Conservation (phyloP, 2,888 invertebrate species). For the Dione juno region DNA sequence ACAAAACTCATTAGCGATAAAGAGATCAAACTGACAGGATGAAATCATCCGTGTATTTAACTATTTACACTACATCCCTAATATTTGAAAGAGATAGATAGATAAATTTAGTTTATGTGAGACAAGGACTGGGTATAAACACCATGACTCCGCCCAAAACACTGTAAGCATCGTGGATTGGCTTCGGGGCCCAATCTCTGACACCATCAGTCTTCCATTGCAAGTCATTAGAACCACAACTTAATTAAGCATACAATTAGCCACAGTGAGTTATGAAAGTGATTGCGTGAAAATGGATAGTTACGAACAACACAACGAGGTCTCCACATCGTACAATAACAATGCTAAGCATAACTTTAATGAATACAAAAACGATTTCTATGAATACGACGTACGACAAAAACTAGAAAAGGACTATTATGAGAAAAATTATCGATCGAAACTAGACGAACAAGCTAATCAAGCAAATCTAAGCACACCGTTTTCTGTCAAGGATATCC, state of each 20-base stretch:
- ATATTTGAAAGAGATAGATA: slow-evolving; percentile 51
- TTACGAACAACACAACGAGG: slow-evolving; percentile 73
- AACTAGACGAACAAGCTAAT: slow-evolving; percentile 58
- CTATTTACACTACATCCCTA: slow-evolving; percentile 63
- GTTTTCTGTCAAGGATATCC: slow-evolving; percentile 76
- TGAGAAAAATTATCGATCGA: slow-evolving; percentile 58
- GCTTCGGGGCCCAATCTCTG: slow-evolving; percentile 65
- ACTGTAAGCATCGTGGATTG: slow-evolving; percentile 67
- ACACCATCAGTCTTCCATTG: slow-evolving; percentile 75
- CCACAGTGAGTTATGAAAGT: slow-evolving; percentile 50
- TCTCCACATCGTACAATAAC: slow-evolving; percentile 68
- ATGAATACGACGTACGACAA: slow-evolving; percentile 59
- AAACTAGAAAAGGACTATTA: slow-evolving; percentile 53
- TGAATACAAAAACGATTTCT: slow-evolving; percentile 65
- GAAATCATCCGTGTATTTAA: slow-evolving; percentile 74
- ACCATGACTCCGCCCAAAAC: slow-evolving; percentile 67
- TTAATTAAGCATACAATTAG: slow-evolving; percentile 56
- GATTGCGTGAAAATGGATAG: slow-evolving; percentile 61
- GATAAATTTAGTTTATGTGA: slow-evolving; percentile 41
- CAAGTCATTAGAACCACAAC: slow-evolving; percentile 67
- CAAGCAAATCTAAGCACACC: slow-evolving; percentile 64
- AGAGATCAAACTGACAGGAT: slow-evolving; percentile 61
- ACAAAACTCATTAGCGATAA: slow-evolving; percentile 48
- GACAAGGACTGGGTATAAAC: slow-evolving; percentile 52
- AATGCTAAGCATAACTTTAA: slow-evolving; percentile 65